phyloP scores from a whole-genome alignment of 2,888 invertebrate species.

The Ichneumoninae sp. region DNA sequence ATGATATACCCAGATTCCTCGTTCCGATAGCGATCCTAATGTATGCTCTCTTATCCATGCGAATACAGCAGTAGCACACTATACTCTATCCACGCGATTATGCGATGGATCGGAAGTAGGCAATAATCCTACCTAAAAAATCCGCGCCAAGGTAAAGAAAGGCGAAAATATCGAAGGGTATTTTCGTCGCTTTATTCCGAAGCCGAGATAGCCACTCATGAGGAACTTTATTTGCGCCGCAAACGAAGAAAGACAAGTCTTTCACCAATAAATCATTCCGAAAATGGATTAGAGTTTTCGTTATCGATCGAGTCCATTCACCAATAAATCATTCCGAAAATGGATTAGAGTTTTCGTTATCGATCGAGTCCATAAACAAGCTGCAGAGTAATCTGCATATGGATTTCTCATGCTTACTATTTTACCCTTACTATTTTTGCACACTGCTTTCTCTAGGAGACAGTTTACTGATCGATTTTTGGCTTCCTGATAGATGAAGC shows the following conservation, averaged over 20 bases:
- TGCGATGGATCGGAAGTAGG: neutral
- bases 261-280: neutral
- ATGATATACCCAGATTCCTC: conserved; percentile 21
- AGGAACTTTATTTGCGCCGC: neutral
- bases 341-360: no score
- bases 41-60: neutral
- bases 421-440: no score
- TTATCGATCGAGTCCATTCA: no score
- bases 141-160: neutral
- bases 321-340: no score
- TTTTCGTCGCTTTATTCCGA: neutral
- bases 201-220: neutral
- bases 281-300: no score
- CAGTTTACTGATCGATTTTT: no score
- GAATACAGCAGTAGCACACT: neutral
- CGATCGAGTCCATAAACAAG: no score
- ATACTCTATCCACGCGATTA: neutral
- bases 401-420: no score
- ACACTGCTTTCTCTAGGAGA: no score
- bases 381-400: no score
- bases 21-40: neutral
- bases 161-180: no score
- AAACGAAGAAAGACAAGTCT: neutral
- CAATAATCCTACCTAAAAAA: neutral
- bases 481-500: no score